These are phyloP conservation scores for Leucophenga montana DNA, from an alignment of 2,888 invertebrate species.

Conservation along the genomic window DNA sequence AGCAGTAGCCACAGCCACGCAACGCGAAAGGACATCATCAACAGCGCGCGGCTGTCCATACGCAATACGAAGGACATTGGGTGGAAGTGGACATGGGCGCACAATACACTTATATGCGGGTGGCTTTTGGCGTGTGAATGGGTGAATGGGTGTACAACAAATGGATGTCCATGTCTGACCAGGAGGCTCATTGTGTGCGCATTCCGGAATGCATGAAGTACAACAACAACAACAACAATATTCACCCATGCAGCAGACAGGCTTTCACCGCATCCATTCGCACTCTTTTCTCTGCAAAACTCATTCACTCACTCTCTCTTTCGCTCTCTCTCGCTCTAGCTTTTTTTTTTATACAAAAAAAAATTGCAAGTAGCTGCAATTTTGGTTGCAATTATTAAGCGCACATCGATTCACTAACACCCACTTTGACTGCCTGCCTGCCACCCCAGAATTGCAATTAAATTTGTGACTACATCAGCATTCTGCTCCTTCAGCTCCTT, in stretches of 20 bases:
- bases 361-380: conserved; percentile 54
- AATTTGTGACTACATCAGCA: conserved; percentile 1
- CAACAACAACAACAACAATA: not conserved
- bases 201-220: not conserved
- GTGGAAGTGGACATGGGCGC: not conserved
- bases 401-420: not conserved
- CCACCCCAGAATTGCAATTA: not conserved
- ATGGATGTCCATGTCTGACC: not conserved
- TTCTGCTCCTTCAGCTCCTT: no score
- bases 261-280: conserved; percentile 2
- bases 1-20: not conserved
- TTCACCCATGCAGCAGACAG: not conserved
- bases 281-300: not conserved
- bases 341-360: not conserved
- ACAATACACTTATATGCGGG: no score
- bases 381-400: conserved; percentile 47
- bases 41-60: conserved; percentile 1
- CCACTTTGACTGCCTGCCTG: not conserved
- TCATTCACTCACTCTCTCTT: no score
- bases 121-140: no score
- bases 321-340: not conserved
- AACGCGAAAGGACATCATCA: conserved; percentile 33
- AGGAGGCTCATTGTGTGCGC: not conserved
- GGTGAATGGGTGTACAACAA: no score
- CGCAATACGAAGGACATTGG: no score